A percentile compares a stretch with the other conserved stretches of the same genome.
Evolutionary conservation across 1,140 invertebrate genomes (phyloP).

Genomic region (Doryteuthis pealeii): DNA sequence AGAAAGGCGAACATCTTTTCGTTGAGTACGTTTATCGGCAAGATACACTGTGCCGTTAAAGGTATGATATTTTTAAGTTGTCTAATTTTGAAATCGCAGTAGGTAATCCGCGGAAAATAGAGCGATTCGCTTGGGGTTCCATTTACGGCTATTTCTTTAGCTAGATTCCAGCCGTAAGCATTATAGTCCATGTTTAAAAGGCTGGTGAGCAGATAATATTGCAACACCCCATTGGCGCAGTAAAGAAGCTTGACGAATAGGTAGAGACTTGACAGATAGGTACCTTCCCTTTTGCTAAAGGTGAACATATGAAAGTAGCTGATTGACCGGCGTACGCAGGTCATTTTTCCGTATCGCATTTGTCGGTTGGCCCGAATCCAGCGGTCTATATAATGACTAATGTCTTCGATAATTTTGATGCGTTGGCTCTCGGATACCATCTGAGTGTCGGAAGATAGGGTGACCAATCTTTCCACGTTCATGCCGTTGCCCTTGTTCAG

Average conservation of each 20-base stretch:
- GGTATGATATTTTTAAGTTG: constrained; percentile 36
- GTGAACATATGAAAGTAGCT: constrained; percentile 7
- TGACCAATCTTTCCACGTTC: constrained; percentile 62
- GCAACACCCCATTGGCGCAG: constrained; percentile 57
- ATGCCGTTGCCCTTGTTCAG: constrained; percentile 57
- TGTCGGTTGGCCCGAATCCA: constrained; percentile 42
- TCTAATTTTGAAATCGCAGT: constrained; percentile 61
- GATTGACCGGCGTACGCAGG: constrained; percentile 7
- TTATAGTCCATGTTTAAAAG: constrained; percentile 60
- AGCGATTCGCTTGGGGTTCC: constrained; percentile 47
- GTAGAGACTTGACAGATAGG: constrained; percentile 58
- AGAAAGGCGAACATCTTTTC: constrained; percentile 62
- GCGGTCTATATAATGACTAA: constrained; percentile 47
- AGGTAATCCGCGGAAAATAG: constrained; percentile 60
- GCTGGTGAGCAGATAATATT: constrained; percentile 60
- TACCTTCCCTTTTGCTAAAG: constrained; percentile 40
- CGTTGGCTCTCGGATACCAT: constrained; percentile 43
- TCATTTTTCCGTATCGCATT: neutral
- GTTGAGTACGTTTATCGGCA: constrained; percentile 62
- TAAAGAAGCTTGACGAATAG: constrained; percentile 60
- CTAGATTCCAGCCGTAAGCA: constrained; percentile 54
- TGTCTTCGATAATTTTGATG: constrained; percentile 39
- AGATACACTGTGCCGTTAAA: constrained; percentile 35
- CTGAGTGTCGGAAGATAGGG: constrained; percentile 66
- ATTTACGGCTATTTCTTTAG: constrained; percentile 52